Evolutionary conservation across 2,888 invertebrate species (phyloP).

Genomic region (Netelia inedita): DNA sequence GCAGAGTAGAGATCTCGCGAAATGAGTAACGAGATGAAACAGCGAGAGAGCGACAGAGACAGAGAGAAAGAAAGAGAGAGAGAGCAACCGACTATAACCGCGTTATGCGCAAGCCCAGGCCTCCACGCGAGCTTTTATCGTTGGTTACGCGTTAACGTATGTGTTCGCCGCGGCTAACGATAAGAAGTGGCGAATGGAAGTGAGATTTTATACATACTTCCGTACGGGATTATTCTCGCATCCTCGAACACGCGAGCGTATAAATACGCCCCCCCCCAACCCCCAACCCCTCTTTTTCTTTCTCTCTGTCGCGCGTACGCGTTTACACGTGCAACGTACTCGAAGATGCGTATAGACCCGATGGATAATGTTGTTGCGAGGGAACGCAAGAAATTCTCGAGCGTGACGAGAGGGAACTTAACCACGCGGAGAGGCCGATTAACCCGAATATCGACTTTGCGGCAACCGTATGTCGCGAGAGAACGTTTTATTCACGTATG

Average conservation of each 20-base stretch:
- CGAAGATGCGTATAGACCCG: slow-evolving; percentile 26
- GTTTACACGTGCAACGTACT: slow-evolving; percentile 8
- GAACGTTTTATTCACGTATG: slow-evolving; percentile 31
- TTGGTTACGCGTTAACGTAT: not conserved
- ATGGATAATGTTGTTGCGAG: slow-evolving; percentile 61
- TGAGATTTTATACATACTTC: slow-evolving; percentile 63
- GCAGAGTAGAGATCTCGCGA: slow-evolving; percentile 53
- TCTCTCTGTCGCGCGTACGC: not conserved
- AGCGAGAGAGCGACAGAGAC: not conserved
- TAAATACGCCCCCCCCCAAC: not conserved
- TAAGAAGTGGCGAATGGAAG: slow-evolving; percentile 56
- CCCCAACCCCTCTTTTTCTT: too few relatives aligned
- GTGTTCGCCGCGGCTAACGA: not conserved
- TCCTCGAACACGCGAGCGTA: slow-evolving; percentile 66
- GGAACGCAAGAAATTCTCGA: slow-evolving; percentile 56
- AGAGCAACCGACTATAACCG: not conserved
- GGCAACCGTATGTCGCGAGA: slow-evolving; percentile 61
- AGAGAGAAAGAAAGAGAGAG: too few relatives aligned
- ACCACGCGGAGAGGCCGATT: slow-evolving; percentile 67
- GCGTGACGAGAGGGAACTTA: slow-evolving; percentile 67
- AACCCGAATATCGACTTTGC: slow-evolving; percentile 69
- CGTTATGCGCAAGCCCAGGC: not conserved
- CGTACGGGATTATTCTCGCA: slow-evolving; percentile 69
- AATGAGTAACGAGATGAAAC: slow-evolving; percentile 26
- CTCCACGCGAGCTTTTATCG: slow-evolving; percentile 16